These are phyloP conservation scores for Sandelia bainsii DNA, from an alignment of 2,797 vertebrate genomes.

Conservation along the genomic window DNA sequence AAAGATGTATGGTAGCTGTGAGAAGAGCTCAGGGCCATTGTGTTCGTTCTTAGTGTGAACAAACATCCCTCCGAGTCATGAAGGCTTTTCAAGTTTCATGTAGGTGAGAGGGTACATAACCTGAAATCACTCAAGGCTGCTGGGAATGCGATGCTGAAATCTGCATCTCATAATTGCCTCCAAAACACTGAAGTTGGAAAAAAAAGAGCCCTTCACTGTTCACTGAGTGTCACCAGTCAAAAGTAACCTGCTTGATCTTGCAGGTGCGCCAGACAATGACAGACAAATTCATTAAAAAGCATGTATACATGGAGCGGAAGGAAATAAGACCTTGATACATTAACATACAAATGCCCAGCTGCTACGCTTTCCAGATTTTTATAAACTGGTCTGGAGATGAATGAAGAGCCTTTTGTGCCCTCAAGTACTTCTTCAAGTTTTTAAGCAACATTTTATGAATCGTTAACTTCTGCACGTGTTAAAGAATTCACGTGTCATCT, in stretches of 20 bases:
- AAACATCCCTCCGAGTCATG: constrained; percentile 12
- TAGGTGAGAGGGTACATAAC: constrained; percentile 3
- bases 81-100: constrained; percentile 19
- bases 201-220: background rate
- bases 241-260: background rate
- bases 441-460: no score
- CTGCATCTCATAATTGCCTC: background rate
- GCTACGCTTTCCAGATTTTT: no score
- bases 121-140: background rate
- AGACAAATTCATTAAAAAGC: background rate
- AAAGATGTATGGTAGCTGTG: constrained; percentile 6
- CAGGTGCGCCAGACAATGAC: background rate
- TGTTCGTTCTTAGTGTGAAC: constrained; percentile 26
- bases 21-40: constrained; percentile 19
- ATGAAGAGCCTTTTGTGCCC: no score
- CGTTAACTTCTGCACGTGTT: background rate
- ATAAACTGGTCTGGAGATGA: no score
- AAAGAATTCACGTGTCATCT: no score
- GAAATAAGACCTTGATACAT: no score
- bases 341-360: no score
- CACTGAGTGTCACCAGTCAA: background rate
- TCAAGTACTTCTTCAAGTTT: no score
- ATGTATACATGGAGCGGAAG: no score
- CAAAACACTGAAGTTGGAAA: no score
- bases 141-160: background rate